A percentile compares a stretch with the other conserved stretches of the same genome.
These are phyloP conservation scores for Luscinia luscinia DNA, from an alignment of 2,797 vertebrate species.

Conservation along the genomic window DNA sequence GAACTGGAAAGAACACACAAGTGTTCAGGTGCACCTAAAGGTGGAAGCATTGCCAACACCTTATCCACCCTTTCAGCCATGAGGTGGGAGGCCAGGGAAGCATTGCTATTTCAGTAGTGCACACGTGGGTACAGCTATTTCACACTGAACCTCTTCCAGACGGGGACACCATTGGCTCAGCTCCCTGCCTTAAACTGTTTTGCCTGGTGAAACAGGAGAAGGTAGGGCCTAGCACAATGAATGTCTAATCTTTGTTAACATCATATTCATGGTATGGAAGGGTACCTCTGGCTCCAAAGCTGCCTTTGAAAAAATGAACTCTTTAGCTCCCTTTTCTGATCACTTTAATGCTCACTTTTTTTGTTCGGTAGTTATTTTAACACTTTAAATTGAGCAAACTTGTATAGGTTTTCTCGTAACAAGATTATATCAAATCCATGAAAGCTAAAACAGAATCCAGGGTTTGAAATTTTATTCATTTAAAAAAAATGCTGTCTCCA, in stretches of 20 bases:
- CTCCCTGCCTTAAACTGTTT: background rate
- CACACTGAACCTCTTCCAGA: background rate
- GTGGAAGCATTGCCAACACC: background rate
- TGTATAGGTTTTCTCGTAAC: constrained; percentile 61
- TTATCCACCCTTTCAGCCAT: fast-evolving
- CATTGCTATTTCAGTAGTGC: fast-evolving
- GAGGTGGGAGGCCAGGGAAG: background rate
- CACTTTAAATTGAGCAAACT: constrained; percentile 42
- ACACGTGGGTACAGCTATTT: fast-evolving
- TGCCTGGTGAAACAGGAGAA: background rate
- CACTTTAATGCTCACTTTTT: constrained; percentile 11
- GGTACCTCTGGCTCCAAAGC: background rate
- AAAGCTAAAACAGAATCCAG: constrained; percentile 43
- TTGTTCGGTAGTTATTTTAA: constrained; percentile 61
- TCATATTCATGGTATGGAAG: background rate
- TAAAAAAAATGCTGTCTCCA: constrained; percentile 29
- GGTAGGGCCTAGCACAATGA: background rate
- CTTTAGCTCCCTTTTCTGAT: background rate
- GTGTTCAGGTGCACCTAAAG: background rate
- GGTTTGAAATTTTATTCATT: constrained; percentile 31
- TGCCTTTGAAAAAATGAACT: background rate
- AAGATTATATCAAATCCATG: constrained; percentile 19
- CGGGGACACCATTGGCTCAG: background rate
- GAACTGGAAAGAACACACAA: background rate
- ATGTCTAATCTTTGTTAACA: background rate